Base-by-base conservation (phyloP, 2,797 vertebrate genomes). In the Poeciliopsis infans region DNA sequence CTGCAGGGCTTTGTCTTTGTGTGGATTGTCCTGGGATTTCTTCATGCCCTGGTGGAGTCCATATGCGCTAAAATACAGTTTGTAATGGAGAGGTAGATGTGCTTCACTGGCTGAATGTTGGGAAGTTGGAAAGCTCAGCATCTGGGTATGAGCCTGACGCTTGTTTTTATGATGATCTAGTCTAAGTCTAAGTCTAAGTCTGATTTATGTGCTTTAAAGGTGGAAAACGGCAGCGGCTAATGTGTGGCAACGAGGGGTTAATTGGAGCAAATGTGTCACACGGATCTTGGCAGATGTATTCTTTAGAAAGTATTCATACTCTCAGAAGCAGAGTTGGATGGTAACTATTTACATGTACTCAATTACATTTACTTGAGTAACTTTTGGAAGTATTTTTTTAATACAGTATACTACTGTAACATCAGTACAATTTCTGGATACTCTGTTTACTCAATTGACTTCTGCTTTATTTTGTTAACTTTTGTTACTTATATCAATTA, bases 1-100 rank as follows among this genome's bases (percentile, higher is more conserved):
- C 91, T 93, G 84, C 88, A 88, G 86, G 82, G 82, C 93, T 93
- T 95, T 95, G 94, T 96, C 90, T 95, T 87, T 89, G 76, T 85
- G 84, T 51, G n/a, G 85, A 95, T 94, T 91, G 94, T 77, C 74
- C 77, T 76, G 47, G 16, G 31, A 8, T 45, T 70, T 70, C 85
- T 93, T 83, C 84, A 84, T 77, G 88, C 88, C 86, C 83, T 75
- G 71, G 28, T 31, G 77, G 86, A 86, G 87, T 84, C 90, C 92
- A 86, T 93, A 91, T 89, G 93, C 88, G 7, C 20, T 25, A 23
- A 36, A 69, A 83, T 87, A 87, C 78, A 91, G 87, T 83, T 90
- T 80, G 83, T 89, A 86, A 91, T 89, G 72, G 86, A 72, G 64
- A 53, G 79, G 80, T 80, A 91, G 92, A 91, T 86, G 81, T 83